Conservation (phyloP, 2,797 vertebrate species). For the Perodicticus potto region DNA sequence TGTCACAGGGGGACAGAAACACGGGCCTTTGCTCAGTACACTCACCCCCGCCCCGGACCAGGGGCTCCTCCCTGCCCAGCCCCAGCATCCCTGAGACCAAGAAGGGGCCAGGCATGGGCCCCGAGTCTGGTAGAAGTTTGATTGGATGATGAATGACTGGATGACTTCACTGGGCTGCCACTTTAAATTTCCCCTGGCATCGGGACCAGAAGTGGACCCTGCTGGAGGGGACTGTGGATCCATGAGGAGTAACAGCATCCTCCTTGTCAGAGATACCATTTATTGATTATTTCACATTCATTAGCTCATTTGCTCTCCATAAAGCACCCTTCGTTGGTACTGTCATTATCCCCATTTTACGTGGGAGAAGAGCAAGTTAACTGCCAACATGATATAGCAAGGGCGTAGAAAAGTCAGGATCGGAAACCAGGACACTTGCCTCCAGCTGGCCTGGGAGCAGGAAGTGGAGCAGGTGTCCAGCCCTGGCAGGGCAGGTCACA, state of each 20-base stretch:
- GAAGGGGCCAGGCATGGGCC: background rate
- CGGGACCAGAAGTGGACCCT: background rate
- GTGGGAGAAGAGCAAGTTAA: background rate
- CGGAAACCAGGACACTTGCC: background rate
- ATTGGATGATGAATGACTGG: background rate
- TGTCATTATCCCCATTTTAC: background rate
- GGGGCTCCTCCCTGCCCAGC: too few species aligned
- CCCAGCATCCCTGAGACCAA: background rate
- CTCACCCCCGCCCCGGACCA: accelerated
- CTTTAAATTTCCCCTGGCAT: background rate
- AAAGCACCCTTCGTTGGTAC: accelerated
- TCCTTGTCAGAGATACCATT: background rate
- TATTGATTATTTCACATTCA: background rate
- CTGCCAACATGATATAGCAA: background rate
- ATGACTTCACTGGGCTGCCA: background rate
- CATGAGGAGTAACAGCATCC: background rate
- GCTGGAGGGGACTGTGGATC: background rate
- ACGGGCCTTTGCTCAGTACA: too few species aligned
- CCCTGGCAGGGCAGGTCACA: too few species aligned
- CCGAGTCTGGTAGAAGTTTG: accelerated
- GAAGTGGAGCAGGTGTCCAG: background rate
- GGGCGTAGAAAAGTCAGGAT: accelerated
- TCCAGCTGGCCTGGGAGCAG: background rate
- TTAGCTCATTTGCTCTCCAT: background rate
- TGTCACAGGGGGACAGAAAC: background rate